phyloP scores from a whole-genome alignment of 2,113 vertebrate genomes.

The Sebastes fasciatus region DNA sequence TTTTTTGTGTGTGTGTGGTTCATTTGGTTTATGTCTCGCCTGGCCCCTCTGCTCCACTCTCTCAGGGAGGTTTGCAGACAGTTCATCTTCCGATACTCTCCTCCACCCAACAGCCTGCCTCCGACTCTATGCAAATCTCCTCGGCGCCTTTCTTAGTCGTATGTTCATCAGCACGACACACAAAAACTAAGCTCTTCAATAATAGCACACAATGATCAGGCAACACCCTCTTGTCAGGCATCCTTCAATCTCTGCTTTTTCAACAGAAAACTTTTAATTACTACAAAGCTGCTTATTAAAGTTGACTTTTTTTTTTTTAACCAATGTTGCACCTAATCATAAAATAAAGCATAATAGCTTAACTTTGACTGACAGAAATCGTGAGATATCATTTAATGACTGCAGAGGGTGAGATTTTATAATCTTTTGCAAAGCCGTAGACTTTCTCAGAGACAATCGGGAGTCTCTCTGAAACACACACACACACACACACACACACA shows the following conservation, averaged over 20 bases:
- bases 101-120: constrained; percentile 38
- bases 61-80: constrained; percentile 62
- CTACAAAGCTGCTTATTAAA: constrained; percentile 1
- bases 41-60: constrained; percentile 50
- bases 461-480: neutral
- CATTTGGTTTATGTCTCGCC: constrained; percentile 41
- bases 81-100: constrained; percentile 55
- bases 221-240: constrained; percentile 1
- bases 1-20: constrained; percentile 16
- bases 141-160: constrained; percentile 17
- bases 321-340: neutral
- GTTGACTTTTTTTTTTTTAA: neutral
- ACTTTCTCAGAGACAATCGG: neutral
- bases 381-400: constrained; percentile 27
- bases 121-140: constrained; percentile 22
- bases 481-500: too few relatives aligned
- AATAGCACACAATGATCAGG: neutral
- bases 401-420: constrained; percentile 25
- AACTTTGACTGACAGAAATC: constrained; percentile 29
- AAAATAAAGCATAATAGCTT: neutral
- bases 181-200: neutral
- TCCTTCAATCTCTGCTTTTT: neutral
- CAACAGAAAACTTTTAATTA: constrained; percentile 13
- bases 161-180: neutral
- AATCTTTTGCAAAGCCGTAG: constrained; percentile 32